A percentile compares a stretch with the other conserved stretches of the same genome.
Conservation (phyloP, 2,797 vertebrate species). For the Amphiprion clarkii region DNA sequence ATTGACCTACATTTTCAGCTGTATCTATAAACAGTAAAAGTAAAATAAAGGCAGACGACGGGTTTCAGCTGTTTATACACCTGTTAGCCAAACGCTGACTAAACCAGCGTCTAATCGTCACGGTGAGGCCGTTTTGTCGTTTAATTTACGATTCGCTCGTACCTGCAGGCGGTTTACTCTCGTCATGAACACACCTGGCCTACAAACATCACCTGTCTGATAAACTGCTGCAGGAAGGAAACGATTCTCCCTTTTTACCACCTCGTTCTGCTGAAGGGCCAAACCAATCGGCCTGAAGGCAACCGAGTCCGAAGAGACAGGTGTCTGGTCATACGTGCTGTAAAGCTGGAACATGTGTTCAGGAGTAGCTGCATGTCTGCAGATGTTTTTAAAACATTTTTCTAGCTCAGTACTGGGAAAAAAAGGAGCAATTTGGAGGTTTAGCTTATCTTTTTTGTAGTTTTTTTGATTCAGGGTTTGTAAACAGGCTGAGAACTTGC, state of each 20-base stretch:
- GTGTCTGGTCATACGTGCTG: not conserved
- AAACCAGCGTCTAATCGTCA: not conserved
- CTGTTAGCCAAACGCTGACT: too few relatives aligned
- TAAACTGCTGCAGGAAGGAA: conserved; percentile 38
- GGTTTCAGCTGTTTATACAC: not conserved
- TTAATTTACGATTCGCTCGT: not conserved
- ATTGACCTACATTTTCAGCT: too few relatives aligned
- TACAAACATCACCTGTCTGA: conserved; percentile 22
- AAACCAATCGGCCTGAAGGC: not conserved
- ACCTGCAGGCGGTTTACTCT: not conserved
- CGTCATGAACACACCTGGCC: not conserved
- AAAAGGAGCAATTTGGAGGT: too few relatives aligned
- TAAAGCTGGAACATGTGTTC: too few relatives aligned
- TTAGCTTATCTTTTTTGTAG: too few relatives aligned
- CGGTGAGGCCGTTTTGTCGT: not conserved
- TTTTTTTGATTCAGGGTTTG: too few relatives aligned
- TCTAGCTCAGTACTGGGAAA: too few relatives aligned
- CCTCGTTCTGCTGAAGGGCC: not conserved
- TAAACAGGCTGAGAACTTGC: too few relatives aligned
- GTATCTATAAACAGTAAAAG: too few relatives aligned
- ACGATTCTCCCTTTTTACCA: not conserved
- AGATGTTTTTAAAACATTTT: too few relatives aligned
- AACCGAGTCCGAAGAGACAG: not conserved
- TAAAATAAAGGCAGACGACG: not conserved
- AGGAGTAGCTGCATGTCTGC: too few relatives aligned